Evolutionary conservation across 1,140 invertebrate species (phyloP).

Genomic region (Trachymyrmex cornetzi): DNA sequence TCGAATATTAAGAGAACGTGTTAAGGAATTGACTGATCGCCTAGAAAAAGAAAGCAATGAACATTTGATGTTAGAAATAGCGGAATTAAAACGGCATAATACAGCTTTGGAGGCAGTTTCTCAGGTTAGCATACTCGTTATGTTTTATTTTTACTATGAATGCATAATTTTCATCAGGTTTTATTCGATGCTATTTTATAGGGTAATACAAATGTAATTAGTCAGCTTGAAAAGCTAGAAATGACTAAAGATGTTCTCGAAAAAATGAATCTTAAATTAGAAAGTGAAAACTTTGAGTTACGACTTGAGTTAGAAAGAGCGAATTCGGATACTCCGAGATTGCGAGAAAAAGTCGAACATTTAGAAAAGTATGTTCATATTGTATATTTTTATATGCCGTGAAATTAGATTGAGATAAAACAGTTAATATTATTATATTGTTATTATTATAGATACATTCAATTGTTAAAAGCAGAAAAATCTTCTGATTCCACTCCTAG

Average conservation of each 20-base stretch:
- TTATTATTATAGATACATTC: slow-evolving; percentile 74
- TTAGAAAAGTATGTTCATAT: slow-evolving; percentile 85
- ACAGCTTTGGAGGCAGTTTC: slow-evolving; percentile 86
- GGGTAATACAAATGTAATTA: slow-evolving; percentile 85
- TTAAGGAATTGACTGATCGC: slow-evolving; percentile 86
- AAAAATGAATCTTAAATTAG: slow-evolving; percentile 88
- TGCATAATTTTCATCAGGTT: neutral
- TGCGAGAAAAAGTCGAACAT: slow-evolving; percentile 88
- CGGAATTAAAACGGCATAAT: slow-evolving; percentile 88
- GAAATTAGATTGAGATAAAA: neutral
- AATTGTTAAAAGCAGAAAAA: slow-evolving; percentile 84
- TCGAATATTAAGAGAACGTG: slow-evolving; percentile 75
- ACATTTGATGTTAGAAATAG: slow-evolving; percentile 87
- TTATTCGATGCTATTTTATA: slow-evolving; percentile 65
- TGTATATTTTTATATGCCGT: neutral
- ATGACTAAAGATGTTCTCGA: slow-evolving; percentile 87
- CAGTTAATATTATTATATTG: slow-evolving; percentile 28
- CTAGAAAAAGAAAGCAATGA: slow-evolving; percentile 87
- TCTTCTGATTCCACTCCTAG: slow-evolving; percentile 82
- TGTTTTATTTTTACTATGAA: neutral
- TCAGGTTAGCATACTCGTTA: slow-evolving; percentile 66
- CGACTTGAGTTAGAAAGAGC: slow-evolving; percentile 89
- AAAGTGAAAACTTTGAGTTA: slow-evolving; percentile 90
- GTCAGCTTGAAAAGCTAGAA: slow-evolving; percentile 87
- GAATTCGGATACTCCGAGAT: slow-evolving; percentile 87